Percentiles rank a stretch among this genome's conserved stretches.
These are phyloP conservation scores for Drosophila putrida DNA, from an alignment of 2,888 invertebrate genomes.

Conservation along the genomic window DNA sequence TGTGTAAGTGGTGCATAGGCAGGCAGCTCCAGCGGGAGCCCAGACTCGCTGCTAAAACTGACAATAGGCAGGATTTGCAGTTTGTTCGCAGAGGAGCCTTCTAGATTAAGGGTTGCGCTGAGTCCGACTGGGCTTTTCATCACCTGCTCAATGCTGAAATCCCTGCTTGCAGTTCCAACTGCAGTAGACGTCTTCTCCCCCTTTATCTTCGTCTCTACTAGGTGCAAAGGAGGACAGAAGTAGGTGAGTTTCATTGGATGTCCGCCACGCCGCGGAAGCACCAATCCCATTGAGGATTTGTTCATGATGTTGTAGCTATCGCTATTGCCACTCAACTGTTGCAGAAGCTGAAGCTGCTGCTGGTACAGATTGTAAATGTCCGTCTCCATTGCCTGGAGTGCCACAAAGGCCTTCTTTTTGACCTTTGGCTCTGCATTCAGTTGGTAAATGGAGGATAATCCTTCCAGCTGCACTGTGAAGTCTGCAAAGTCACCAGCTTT, in stretches of 20 bases:
- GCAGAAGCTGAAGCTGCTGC: constrained; percentile 91
- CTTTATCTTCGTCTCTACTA: constrained; percentile 51
- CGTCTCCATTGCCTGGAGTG: constrained; percentile 95
- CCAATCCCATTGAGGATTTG: constrained; percentile 95
- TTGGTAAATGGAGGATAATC: constrained; percentile 96
- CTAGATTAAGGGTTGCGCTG: constrained; percentile 95
- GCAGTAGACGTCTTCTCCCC: constrained; percentile 86
- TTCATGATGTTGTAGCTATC: constrained; percentile 90
- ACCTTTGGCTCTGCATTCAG: constrained; percentile 97
- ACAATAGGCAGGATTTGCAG: constrained; percentile 84
- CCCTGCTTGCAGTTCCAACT: constrained; percentile 84
- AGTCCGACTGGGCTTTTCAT: constrained; percentile 88
- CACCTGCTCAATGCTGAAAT: constrained; percentile 87
- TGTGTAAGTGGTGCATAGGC: constrained; percentile 92
- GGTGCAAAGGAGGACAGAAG: constrained; percentile 86
- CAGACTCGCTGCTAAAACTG: constrained; percentile 77
- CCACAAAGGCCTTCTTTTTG: constrained; percentile 94
- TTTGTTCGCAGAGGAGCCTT: constrained; percentile 93
- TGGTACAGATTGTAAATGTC: constrained; percentile 94
- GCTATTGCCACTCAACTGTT: constrained; percentile 90
- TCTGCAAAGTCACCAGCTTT: constrained; percentile 95
- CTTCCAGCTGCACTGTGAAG: constrained; percentile 96
- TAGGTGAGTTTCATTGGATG: constrained; percentile 97
- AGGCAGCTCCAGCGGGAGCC: constrained; percentile 86
- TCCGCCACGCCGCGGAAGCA: constrained; percentile 93